These are phyloP conservation scores for Drosophila saltans DNA, from an alignment of 1,140 invertebrate species.

Conservation along the genomic window DNA sequence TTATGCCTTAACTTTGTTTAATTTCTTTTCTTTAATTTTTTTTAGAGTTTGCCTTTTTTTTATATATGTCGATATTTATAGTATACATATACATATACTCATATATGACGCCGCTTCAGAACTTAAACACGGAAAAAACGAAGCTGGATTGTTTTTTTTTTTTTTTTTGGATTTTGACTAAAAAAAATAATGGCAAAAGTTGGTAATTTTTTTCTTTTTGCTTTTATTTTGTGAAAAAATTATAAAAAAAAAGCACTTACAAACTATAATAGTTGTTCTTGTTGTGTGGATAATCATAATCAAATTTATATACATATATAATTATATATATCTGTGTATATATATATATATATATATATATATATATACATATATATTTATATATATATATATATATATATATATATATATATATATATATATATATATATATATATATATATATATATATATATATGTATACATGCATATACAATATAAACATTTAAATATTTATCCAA, in stretches of 20 bases:
- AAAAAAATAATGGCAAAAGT: constrained; percentile 66
- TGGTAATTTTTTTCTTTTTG: constrained; percentile 32
- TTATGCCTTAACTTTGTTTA: constrained; percentile 37
- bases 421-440: constrained; percentile 20
- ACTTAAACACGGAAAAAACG: constrained; percentile 60
- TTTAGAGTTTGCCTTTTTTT: constrained; percentile 52
- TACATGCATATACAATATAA: constrained; percentile 52
- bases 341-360: constrained; percentile 30
- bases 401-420: constrained; percentile 29
- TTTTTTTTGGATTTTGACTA: constrained; percentile 63
- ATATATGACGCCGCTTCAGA: constrained; percentile 41
- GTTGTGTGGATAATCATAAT: constrained; percentile 74
- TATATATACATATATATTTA: constrained; percentile 19
- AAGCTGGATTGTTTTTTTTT: constrained; percentile 24
- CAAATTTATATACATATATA: constrained; percentile 56
- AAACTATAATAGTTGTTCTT: constrained; percentile 77
- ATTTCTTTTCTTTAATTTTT: constrained; percentile 29
- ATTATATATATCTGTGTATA: constrained; percentile 17
- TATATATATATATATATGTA: background rate
- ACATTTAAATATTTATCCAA: constrained; percentile 81
- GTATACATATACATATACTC: constrained; percentile 60
- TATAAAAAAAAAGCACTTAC: constrained; percentile 79
- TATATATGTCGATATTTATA: constrained; percentile 76
- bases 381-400: background rate
- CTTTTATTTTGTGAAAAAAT: constrained; percentile 68